Evolutionary conservation across 2,888 invertebrate genomes (phyloP).

Genomic region (Tachina fera): DNA sequence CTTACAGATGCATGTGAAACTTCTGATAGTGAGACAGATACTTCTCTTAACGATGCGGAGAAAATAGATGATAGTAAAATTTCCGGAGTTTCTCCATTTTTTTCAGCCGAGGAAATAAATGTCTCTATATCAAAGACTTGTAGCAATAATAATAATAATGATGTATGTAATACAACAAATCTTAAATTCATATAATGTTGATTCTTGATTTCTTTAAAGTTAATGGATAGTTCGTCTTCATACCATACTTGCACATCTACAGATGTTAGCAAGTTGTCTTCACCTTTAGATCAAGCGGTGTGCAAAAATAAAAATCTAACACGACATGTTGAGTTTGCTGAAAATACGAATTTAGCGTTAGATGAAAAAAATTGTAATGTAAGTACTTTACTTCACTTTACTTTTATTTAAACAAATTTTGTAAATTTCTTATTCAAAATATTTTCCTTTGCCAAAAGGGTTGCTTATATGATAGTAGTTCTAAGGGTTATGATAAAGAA

Average conservation of each 20-base stretch:
- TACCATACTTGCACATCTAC: constrained; percentile 82
- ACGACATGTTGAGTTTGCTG: constrained; percentile 76
- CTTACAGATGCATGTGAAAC: constrained; percentile 77
- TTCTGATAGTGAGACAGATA: constrained; percentile 82
- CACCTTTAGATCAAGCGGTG: constrained; percentile 68
- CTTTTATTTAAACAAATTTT: neutral
- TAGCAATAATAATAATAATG: constrained; percentile 72
- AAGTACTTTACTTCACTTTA: too few relatives aligned
- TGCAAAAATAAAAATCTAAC: constrained; percentile 66
- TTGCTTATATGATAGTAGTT: constrained; percentile 76
- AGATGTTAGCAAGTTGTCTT: constrained; percentile 77
- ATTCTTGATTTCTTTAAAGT: constrained; percentile 66
- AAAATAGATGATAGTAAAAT: constrained; percentile 84
- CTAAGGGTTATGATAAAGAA: constrained; percentile 78
- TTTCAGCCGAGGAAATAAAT: constrained; percentile 87
- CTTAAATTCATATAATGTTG: neutral
- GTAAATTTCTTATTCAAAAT: constrained; percentile 1
- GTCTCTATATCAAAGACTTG: constrained; percentile 79
- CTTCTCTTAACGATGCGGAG: constrained; percentile 78
- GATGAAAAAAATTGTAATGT: constrained; percentile 76
- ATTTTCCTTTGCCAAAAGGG: constrained; percentile 74
- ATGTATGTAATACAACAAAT: constrained; percentile 22
- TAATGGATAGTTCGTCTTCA: constrained; percentile 81
- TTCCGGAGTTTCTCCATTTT: constrained; percentile 90
- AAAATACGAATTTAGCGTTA: constrained; percentile 67